These are phyloP conservation scores for Poecilia gillii DNA, from an alignment of 2,797 vertebrate genomes.

Conservation along the genomic window DNA sequence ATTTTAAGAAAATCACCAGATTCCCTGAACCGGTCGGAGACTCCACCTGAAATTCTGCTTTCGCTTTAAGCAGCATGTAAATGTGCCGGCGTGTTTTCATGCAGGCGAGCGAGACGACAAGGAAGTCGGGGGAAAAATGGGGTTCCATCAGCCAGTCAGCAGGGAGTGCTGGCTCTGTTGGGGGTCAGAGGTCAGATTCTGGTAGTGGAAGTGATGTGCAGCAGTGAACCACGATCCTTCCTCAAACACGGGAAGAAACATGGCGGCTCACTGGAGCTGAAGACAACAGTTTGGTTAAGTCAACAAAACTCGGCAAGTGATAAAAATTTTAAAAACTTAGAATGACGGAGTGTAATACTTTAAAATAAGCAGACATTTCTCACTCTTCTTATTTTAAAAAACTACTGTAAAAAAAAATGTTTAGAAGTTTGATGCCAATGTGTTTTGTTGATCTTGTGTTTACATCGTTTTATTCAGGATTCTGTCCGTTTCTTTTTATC, in stretches of 20 bases:
- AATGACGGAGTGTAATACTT: background rate
- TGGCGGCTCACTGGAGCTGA: constrained; percentile 12
- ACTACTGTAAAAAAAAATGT: background rate
- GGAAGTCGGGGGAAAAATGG: constrained; percentile 11
- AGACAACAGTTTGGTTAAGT: background rate
- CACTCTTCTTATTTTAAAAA: background rate
- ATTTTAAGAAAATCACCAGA: constrained; percentile 35
- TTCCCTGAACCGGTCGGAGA: constrained; percentile 19
- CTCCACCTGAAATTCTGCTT: constrained; percentile 16
- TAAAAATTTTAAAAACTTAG: background rate
- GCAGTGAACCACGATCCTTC: constrained; percentile 5
- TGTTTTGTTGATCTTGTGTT: background rate
- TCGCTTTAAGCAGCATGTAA: constrained; percentile 3
- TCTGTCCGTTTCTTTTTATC: background rate
- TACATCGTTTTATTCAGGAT: background rate
- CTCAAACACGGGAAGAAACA: constrained; percentile 15
- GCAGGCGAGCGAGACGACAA: background rate
- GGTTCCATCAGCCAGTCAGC: constrained; percentile 14
- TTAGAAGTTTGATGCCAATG: background rate
- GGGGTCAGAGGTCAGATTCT: constrained; percentile 8
- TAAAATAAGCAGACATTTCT: background rate
- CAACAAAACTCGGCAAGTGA: background rate
- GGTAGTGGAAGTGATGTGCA: constrained; percentile 13
- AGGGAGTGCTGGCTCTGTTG: constrained; percentile 37
- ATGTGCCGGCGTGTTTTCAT: constrained; percentile 1